Evolutionary conservation across 2,113 vertebrate genomes (phyloP), one percentile per base, ranked within the genome.

Genomic region (Grallaria varia): DNA sequence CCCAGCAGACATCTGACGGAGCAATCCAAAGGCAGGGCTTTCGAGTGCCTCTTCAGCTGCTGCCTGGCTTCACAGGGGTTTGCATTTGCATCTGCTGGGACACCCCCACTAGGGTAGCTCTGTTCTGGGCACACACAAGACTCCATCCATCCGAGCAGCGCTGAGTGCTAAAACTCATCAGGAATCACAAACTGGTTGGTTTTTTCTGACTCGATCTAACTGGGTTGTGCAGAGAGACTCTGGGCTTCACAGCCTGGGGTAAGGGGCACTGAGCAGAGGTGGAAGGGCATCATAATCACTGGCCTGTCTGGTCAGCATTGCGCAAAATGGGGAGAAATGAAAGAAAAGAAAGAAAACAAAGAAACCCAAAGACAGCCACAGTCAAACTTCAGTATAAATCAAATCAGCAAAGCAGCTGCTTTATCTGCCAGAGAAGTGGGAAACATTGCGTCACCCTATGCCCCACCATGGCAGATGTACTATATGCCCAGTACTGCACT

Each of bases 181-280:
- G 39, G n/a, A 79, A 40, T 53, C 87, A 35, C 28, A 40, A 14
- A 74, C 22, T 8, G 5, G 21, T 33, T 24, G 8, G 35, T 64
- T 59, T 47, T 58, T 76, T 64, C 50, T 64, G 49, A 10, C 28
- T 35, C 0, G 0, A 4, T 23, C 42, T 4, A 5, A 20, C 12
- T 0, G 0, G 52, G 28, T 30, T 11, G 23, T 3, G 2, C 47
- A 52, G n/a, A 30, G 49, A 60, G 5, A 37, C 37, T 47, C 45
- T 37, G 19, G 14, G 30, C 28, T 52, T 67, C 40, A n/a, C 22
- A 62, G 64, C 19, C 80, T 47, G 35, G n/a, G 23, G 8, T n/a
- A 35, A 37, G 31, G 31, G 15, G 55, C 55, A 63, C 10, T 21
- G 49, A 37, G 13, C 20, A 39, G 69, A 40, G 39, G 49, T 1